Evolutionary conservation across 2,113 vertebrate species (phyloP).

Genomic region (Ibidorhyncha struthersii): DNA sequence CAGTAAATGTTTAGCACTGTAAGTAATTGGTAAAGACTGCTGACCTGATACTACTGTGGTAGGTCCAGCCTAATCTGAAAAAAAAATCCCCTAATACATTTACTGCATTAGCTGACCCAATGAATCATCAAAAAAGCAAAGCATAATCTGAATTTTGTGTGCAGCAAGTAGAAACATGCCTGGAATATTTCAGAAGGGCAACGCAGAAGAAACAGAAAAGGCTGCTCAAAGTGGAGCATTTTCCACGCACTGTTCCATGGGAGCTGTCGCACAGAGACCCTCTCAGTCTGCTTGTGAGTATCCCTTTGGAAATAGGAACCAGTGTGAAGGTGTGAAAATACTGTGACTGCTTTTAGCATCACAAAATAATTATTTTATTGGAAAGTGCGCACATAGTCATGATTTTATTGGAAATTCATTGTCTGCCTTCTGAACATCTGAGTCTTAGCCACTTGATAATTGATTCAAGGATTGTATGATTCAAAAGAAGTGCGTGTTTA

Average conservation of each 20-base stretch:
- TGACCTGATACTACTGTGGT: background rate
- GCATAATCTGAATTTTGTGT: background rate
- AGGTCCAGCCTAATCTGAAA: constrained; percentile 3
- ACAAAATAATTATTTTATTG: background rate
- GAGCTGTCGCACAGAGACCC: background rate
- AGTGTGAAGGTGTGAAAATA: background rate
- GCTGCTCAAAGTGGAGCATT: background rate
- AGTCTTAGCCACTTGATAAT: background rate
- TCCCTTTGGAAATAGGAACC: background rate
- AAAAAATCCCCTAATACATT: background rate
- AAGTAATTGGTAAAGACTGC: constrained; percentile 21
- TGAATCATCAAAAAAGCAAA: constrained; percentile 1
- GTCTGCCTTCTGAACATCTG: background rate
- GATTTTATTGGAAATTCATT: background rate
- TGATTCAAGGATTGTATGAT: background rate
- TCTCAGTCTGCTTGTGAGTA: background rate
- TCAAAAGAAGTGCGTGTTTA: background rate
- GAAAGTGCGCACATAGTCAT: background rate
- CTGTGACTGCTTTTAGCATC: background rate
- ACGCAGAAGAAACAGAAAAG: background rate
- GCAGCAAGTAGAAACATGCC: background rate
- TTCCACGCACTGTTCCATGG: background rate
- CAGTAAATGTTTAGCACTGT: background rate
- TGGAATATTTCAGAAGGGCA: background rate
- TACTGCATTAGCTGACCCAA: background rate